These are phyloP conservation scores for Electrophaes corylata DNA, from an alignment of 2,888 invertebrate genomes.

Conservation along the genomic window DNA sequence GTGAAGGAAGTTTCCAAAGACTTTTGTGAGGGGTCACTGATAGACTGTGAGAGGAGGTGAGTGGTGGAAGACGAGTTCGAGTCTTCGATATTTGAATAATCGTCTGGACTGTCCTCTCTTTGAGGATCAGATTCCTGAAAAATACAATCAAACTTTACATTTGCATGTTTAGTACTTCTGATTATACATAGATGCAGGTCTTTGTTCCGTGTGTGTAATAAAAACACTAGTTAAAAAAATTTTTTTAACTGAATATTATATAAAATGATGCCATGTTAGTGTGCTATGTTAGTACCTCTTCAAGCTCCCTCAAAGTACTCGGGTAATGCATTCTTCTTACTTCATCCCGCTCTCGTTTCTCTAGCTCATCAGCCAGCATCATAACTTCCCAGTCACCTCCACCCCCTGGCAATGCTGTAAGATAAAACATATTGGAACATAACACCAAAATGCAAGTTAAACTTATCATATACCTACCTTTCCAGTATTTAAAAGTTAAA, in stretches of 20 bases:
- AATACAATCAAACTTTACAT: too few species aligned
- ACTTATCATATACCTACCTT: too few species aligned
- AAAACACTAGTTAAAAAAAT: too few species aligned
- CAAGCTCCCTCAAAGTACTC: slow-evolving; percentile 70
- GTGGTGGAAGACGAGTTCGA: slow-evolving; percentile 74
- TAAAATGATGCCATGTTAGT: too few species aligned
- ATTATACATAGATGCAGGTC: too few species aligned
- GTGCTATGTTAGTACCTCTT: too few species aligned
- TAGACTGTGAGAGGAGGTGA: slow-evolving; percentile 71
- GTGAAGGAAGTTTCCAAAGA: slow-evolving; percentile 73
- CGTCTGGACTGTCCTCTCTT: slow-evolving; percentile 74
- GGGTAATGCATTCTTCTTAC: slow-evolving; percentile 66
- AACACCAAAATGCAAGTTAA: too few species aligned
- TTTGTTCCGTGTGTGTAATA: too few species aligned
- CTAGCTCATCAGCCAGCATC: slow-evolving; percentile 90
- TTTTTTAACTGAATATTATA: too few species aligned
- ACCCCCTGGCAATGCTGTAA: slow-evolving; percentile 57
- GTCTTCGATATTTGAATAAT: slow-evolving; percentile 72
- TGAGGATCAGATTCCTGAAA: slow-evolving; percentile 73
- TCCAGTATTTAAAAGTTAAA: too few species aligned
- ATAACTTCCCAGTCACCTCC: slow-evolving; percentile 91
- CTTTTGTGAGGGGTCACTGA: slow-evolving; percentile 64
- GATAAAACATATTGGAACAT: not conserved
- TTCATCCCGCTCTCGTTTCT: slow-evolving; percentile 79
- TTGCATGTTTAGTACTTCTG: too few species aligned